phyloP scores from a whole-genome alignment of 2,797 vertebrate species.

The Enteromius fasciolatus region DNA sequence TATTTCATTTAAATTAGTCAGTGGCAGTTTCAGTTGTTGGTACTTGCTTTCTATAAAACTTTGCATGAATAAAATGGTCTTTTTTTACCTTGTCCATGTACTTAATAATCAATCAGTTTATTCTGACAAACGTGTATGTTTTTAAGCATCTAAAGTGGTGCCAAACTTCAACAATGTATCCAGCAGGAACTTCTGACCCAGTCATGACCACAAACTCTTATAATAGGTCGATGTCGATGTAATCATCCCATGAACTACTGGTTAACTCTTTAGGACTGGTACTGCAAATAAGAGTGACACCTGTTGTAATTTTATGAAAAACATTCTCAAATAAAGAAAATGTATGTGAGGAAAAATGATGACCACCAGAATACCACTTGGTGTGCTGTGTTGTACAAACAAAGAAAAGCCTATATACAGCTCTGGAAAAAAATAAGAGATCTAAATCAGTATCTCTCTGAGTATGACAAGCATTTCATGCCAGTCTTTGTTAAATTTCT shows the following conservation, averaged over 20 bases:
- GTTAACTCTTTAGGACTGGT: neutral
- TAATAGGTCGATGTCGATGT: neutral
- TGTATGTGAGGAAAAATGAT: neutral
- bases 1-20: neutral
- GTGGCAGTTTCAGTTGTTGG: neutral
- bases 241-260: neutral
- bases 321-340: neutral
- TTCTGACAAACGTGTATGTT: neutral
- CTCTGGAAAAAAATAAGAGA: too few species aligned
- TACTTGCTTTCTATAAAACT: neutral
- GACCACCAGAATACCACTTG: neutral
- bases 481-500: too few species aligned
- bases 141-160: neutral
- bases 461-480: too few species aligned
- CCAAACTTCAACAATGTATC: neutral
- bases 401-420: neutral
- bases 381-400: neutral
- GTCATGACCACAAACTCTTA: conserved; percentile 6
- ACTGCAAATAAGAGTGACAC: neutral
- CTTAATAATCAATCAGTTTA: neutral
- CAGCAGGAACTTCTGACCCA: neutral
- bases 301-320: neutral
- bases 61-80: neutral
- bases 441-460: too few species aligned
- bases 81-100: too few species aligned